Evolutionary conservation across 92 coral and sea anemone genomes (phyloP), one percentile per base, ranked within the genome.

Genomic region (Heliopora coerulea): DNA sequence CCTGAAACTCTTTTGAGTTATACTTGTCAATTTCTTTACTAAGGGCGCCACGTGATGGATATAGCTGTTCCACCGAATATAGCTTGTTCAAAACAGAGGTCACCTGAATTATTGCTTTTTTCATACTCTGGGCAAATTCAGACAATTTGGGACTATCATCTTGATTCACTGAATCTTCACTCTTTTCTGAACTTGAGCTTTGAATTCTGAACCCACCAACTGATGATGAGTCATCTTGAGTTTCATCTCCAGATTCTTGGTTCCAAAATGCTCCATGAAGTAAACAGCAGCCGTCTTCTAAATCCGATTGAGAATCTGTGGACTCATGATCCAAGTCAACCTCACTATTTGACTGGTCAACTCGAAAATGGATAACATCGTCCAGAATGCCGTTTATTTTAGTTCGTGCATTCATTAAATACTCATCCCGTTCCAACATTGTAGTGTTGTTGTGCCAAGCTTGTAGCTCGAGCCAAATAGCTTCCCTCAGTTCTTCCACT

Each of bases 381-480:
- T 92, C 93, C 27, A 92, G 72, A 34, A 89, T 91, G 60, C 79
- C 82, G 31, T 87, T 86, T 3, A 89, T 86, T 19, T 80, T 75
- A 33, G 82, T 89, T 15, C 96, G 86, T 65, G 81, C 92, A n/a
- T 59, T 75, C 78, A 92, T 83, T 10, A 92, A 73, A 33, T 79
- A 83, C 8, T 48, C 65, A 52, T 92, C 97, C 21, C 89, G 97
- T 59, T 92, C 92, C 18, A 75, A 74, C 97, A 92, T 92, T 0
- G 91, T 83, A 46, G 91, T 78, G 24, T 82, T 86, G 15, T 88
- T 89, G 42, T 88, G 93, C 97, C 97, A 92, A 1, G 97, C 96
- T 65, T 91, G 90, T 19, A 92, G 73, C 49, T 92, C 97, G 54
- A 92, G 81, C 97, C 97, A 92, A 56, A 92, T 52, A 1, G 96